A percentile compares a stretch with the other conserved stretches of the same genome.
Evolutionary conservation across 2,797 vertebrate species (phyloP).

Genomic region (Ctenopoma multispine): DNA sequence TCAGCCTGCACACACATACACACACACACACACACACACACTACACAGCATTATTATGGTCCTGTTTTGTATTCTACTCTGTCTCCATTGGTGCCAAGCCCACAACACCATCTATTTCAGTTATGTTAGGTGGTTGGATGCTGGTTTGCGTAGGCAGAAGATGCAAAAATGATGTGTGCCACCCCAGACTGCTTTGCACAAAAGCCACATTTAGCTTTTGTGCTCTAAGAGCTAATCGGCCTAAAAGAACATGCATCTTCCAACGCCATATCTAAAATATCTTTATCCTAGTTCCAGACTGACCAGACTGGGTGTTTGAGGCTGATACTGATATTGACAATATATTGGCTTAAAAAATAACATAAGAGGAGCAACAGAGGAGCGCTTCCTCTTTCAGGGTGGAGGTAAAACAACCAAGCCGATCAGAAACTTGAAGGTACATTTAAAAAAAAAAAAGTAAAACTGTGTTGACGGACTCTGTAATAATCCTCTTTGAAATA

Average conservation of each 20-base stretch:
- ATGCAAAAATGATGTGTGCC: slow-evolving; percentile 7
- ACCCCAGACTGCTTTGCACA: not conserved
- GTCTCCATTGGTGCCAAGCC: slow-evolving; percentile 52
- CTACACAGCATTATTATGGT: slow-evolving; percentile 67
- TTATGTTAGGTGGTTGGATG: slow-evolving; percentile 59
- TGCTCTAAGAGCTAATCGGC: slow-evolving; percentile 17
- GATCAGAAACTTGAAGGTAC: not conserved
- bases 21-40: slow-evolving; percentile 63
- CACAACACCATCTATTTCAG: slow-evolving; percentile 59
- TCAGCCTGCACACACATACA: slow-evolving; percentile 52
- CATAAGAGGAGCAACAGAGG: too few species aligned
- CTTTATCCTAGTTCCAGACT: too few species aligned
- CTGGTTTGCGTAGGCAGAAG: slow-evolving; percentile 35
- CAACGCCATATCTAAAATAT: too few species aligned
- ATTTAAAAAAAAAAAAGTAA: too few species aligned
- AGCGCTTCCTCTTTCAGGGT: not conserved
- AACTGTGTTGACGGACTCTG: too few species aligned
- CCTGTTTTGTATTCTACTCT: slow-evolving; percentile 55
- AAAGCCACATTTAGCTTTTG: slow-evolving; percentile 14
- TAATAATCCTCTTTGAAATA: too few species aligned
- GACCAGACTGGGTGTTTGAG: too few species aligned
- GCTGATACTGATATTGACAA: too few species aligned
- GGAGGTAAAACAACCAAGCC: not conserved
- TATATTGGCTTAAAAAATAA: too few species aligned
- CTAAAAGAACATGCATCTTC: slow-evolving; percentile 2